phyloP scores from a whole-genome alignment of 2,888 invertebrate genomes.

The Eupithecia subfuscata region DNA sequence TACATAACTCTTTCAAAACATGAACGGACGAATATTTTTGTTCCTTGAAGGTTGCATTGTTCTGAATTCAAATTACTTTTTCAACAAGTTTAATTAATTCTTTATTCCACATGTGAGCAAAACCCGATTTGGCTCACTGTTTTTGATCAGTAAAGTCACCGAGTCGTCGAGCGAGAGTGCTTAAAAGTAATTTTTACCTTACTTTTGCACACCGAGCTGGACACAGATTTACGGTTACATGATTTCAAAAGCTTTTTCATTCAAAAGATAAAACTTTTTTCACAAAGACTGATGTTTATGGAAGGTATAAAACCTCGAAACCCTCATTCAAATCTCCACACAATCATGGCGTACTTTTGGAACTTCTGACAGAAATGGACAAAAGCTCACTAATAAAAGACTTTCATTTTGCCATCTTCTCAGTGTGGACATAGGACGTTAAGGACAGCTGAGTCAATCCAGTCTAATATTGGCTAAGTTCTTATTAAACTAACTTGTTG shows the following conservation, averaged over 20 bases:
- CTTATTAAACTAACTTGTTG: neutral
- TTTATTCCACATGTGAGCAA: no score
- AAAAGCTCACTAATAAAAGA: conserved; percentile 41
- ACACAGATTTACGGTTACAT: neutral
- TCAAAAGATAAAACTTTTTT: neutral
- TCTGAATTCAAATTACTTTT: no score
- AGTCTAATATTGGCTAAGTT: neutral
- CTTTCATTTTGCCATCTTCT: conserved; percentile 30
- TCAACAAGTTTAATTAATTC: no score
- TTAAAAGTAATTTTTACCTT: neutral
- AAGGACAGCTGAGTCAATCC: conserved; percentile 10
- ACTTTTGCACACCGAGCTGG: neutral
- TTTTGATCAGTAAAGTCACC: no score
- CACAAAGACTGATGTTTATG: neutral
- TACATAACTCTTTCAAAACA: no score
- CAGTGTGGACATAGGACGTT: conserved; percentile 17
- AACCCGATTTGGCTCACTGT: no score
- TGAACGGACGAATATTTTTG: no score
- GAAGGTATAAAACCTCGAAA: neutral
- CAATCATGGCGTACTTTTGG: conserved; percentile 9
- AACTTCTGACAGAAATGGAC: conserved; percentile 28
- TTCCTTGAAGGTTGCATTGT: no score
- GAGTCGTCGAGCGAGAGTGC: no score
- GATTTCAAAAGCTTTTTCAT: neutral
- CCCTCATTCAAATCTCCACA: conserved; percentile 23